These are phyloP conservation scores for Phytoseiulus persimilis DNA, from an alignment of 2,888 invertebrate genomes.

Conservation along the genomic window DNA sequence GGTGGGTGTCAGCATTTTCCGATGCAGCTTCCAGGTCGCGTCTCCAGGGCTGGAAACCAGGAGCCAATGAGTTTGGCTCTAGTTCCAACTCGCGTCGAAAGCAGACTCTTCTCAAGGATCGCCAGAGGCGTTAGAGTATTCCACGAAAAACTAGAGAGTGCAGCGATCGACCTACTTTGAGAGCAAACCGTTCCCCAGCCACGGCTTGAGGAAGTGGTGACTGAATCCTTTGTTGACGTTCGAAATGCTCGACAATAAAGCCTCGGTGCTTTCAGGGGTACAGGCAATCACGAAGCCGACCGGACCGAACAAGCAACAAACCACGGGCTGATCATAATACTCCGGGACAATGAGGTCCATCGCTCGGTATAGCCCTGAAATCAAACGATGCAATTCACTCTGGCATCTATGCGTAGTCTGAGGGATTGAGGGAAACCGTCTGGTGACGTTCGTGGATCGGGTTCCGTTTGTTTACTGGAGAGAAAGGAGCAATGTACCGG, in stretches of 20 bases:
- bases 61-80: no score
- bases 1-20: constrained; percentile 16
- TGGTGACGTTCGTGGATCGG: no score
- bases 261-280: constrained; percentile 15
- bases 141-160: no score
- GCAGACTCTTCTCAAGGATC: no score
- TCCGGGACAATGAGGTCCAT: neutral
- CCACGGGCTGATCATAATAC: constrained; percentile 23
- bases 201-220: constrained; percentile 17
- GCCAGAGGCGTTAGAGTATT: no score
- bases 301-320: neutral
- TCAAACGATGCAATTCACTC: neutral
- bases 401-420: no score
- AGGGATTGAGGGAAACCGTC: no score
- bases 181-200: constrained; percentile 21
- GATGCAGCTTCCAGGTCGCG: neutral
- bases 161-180: neutral
- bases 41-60: neutral
- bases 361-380: neutral
- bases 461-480: no score
- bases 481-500: no score
- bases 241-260: neutral
- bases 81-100: no score
- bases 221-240: constrained; percentile 17
- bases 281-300: neutral